Base-by-base conservation (phyloP, 2,888 invertebrate genomes). In the Meandrusa payeni region DNA sequence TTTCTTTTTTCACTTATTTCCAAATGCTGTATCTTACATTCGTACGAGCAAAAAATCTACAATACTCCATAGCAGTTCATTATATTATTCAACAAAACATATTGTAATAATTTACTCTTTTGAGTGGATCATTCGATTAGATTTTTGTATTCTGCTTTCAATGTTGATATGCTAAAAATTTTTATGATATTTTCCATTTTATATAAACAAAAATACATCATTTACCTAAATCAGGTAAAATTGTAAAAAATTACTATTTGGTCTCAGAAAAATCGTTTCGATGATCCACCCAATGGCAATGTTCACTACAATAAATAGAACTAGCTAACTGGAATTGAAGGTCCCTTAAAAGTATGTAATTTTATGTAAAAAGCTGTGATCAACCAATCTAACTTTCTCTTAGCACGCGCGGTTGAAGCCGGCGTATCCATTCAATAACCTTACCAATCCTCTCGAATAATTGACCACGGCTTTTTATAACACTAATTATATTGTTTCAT, bases 301-400 rank as follows among this genome's bases (percentile, higher is more conserved):
- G 75, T 75, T 72, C 56, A 76, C 82, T 86, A 87, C 83, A 83
- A 81, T 83, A 82, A 77, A 80, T 85, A 83, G 79, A 83, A 79
- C 82, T 85, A 86, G 75, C 85, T 86, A 86, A 85, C 71, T 85
- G 86, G 86, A 86, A 86, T 85, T 86, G 74, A 83, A 86, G 86
- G 87, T 86, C 86, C 87, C 87, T 86, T 86, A 86, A 78, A 85
- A 86, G 83, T 87, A 87, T 80, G 76, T 81, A 81, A 74, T 76
- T 77, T 75, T 78, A 75, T 62, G 63, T 63, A 71, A 76, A 81
- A 74, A 57, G 56, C 81, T 59, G 80, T 79, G 85, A 75, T 82
- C 85, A 86, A 85, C 64, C 76, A 79, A 54, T 69, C 76, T 69
- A 55, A 61, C 64, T 26, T 43, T 20, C 32, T 37, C 23, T 45